Evolutionary conservation across 64 coral and sea anemone species (phyloP).

Genomic region (Pachyseris speciosa): DNA sequence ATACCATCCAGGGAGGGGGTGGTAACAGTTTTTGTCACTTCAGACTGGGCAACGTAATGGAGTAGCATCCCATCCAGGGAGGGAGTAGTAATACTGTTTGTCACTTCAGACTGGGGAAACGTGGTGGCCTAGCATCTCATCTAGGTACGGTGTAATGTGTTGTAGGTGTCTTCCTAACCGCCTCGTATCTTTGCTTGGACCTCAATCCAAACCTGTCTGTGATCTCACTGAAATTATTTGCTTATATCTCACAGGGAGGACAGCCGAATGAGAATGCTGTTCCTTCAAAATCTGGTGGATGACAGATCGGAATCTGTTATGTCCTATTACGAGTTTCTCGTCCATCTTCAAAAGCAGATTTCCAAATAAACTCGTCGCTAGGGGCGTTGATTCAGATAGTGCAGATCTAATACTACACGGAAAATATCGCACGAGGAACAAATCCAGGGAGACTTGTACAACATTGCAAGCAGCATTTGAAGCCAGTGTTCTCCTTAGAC

Average conservation of each 20-base stretch:
- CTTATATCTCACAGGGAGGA: slow-evolving; percentile 68
- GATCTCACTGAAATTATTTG: neutral
- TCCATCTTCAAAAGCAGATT: slow-evolving; percentile 93
- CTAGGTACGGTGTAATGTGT: too few species aligned
- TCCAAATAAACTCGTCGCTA: slow-evolving; percentile 55
- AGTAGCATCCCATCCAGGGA: too few species aligned
- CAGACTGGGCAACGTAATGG: too few species aligned
- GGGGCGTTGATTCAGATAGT: neutral
- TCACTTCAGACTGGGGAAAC: too few species aligned
- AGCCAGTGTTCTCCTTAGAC: neutral
- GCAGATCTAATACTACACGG: neutral
- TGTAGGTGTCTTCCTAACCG: too few species aligned
- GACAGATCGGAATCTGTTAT: slow-evolving; percentile 98
- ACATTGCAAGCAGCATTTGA: neutral
- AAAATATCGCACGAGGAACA: neutral
- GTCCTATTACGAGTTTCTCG: slow-evolving; percentile 95
- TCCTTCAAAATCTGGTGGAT: slow-evolving; percentile 88
- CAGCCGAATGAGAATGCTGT: slow-evolving; percentile 73
- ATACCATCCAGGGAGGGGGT: too few species aligned
- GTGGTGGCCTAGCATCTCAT: too few species aligned
- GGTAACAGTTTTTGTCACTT: too few species aligned
- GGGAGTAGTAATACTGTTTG: too few species aligned
- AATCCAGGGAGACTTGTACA: neutral
- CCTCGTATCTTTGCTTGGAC: too few species aligned
- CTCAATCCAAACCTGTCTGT: too few species aligned